These are phyloP conservation scores for Parasteatoda tepidariorum DNA, from an alignment of 1,140 invertebrate species.

Conservation along the genomic window DNA sequence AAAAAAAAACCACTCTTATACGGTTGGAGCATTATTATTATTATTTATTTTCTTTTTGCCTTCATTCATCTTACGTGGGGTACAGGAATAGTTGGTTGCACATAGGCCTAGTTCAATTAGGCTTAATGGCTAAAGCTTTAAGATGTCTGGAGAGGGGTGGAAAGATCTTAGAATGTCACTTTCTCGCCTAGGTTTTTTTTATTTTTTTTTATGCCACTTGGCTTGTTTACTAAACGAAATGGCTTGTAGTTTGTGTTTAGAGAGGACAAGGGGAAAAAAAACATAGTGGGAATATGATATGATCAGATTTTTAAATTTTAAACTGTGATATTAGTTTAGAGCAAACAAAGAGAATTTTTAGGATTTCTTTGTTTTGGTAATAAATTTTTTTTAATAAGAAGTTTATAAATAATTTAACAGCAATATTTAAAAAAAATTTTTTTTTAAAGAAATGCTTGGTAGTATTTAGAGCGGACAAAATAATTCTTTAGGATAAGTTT, in stretches of 20 bases:
- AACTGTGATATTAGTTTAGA: too few relatives aligned
- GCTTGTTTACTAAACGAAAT: too few relatives aligned
- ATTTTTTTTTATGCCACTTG: too few relatives aligned
- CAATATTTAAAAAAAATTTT: too few relatives aligned
- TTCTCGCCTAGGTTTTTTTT: constrained; percentile 14
- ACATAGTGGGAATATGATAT: background rate
- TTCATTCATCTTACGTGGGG: constrained; percentile 10
- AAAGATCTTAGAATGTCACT: background rate
- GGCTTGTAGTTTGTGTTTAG: background rate
- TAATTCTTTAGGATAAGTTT: too few relatives aligned
- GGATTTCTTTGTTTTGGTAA: too few relatives aligned
- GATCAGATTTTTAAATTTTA: too few relatives aligned
- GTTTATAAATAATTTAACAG: too few relatives aligned
- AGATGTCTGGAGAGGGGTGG: background rate
- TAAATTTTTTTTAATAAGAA: too few relatives aligned
- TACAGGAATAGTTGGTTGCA: constrained; percentile 1
- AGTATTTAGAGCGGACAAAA: too few relatives aligned
- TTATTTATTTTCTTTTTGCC: background rate
- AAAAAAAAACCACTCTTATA: constrained; percentile 8
- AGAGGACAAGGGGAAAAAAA: constrained; percentile 3
- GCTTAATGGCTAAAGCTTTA: constrained; percentile 27
- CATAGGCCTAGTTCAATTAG: constrained; percentile 43
- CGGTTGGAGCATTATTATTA: background rate
- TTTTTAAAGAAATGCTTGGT: too few relatives aligned
- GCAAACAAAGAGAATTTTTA: too few relatives aligned